Base-by-base conservation (phyloP, 2,797 vertebrate genomes). In the Sebastes diaconus region DNA sequence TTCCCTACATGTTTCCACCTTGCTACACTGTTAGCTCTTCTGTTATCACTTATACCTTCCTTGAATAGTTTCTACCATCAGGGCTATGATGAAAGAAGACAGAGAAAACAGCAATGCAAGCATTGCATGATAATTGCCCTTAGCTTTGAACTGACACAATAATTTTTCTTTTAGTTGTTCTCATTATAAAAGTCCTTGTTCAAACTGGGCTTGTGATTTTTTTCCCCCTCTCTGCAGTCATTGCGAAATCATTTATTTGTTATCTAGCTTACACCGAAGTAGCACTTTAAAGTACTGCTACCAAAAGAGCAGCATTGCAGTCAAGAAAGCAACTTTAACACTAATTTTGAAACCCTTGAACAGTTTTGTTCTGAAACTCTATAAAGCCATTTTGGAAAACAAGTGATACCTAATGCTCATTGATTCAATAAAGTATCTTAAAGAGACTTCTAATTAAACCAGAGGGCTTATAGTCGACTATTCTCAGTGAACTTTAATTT, bases 181-280 rank as follows among this genome's bases (percentile, higher is more conserved):
- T 90, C 85, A 90, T 90, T 90, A 88, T 73, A 87, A 88, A 90
- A 87, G 63, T 70, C 77, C 81, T 90, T 86, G 81, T 90, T 91
- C 83, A 86, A 87, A 90, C 76, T 78, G 80, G 73, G 68, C 71
- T 63, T 60, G 55, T 52, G 29, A 77, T 87, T 80, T 81, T 72
- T 79, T 69, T 32, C 29, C 34, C 25, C 29, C 46, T 72, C 52
- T 54, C 70, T 77, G 81, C 81, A 83, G 77, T 84, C 81, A 80
- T 80, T 74, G 73, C 72, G 63, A 82, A 90, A 92, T 81, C 61
- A 89, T 81, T 60, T 79, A 90, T 88, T 80, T 81, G 59, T 81
- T 79, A 85, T 92, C 79, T 77, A n/a, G 46, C 60, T 74, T 68
- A 60, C 55, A 63, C 64, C 73, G 66, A 81, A 79, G 73, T 54